Base-by-base conservation (phyloP, 2,888 invertebrate species). In the Drosophila subquinaria region DNA sequence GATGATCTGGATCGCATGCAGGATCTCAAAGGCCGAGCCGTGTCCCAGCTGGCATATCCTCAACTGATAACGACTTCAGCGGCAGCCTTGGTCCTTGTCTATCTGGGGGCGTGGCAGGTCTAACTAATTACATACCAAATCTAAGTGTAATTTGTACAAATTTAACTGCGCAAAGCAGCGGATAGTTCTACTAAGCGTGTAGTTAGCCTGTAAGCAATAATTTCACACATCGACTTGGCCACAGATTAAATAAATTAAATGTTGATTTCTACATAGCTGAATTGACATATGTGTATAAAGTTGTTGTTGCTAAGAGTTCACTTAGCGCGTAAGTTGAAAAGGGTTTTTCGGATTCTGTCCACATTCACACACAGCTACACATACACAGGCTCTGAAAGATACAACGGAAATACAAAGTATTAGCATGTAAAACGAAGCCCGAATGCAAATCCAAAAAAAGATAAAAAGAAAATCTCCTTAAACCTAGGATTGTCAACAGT, bases 1-100 rank as follows among this genome's bases (percentile, higher is more conserved):
- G 90, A 93, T 61, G 91, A 92, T 57, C 86, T 86, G 73, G 92
- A 92, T 76, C 83, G 83, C 65, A 88, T 89, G 74, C 89, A 90
- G 78, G 90, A 88, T 38, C 76, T 82, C 10, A 90, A 78, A 35
- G 73, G 76, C 11, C 50, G 43, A 35, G 67, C 62, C 2, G 17
- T 4, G 0, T 15, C 40, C 0, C 13, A 3, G 5, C 23, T 20
- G 2, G 27, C 45, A 30, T 45, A 8, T 15, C 33, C 15, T 0
- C 60, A 50, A 11, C 35, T 66, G 38, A 8, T 48, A 1, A 33
- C 65, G 5, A n/a, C 33, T 13, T 47, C 57, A 0, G 11, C 61
- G 8, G 1, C 48, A 0, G 11, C 47, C n/a, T 13, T 73, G 4
- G 11, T 30, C 8, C 6, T 56, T 2, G 9, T 50, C 27, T 65